Evolutionary conservation across 2,797 vertebrate genomes (phyloP).

Genomic region (Remorina albescens): DNA sequence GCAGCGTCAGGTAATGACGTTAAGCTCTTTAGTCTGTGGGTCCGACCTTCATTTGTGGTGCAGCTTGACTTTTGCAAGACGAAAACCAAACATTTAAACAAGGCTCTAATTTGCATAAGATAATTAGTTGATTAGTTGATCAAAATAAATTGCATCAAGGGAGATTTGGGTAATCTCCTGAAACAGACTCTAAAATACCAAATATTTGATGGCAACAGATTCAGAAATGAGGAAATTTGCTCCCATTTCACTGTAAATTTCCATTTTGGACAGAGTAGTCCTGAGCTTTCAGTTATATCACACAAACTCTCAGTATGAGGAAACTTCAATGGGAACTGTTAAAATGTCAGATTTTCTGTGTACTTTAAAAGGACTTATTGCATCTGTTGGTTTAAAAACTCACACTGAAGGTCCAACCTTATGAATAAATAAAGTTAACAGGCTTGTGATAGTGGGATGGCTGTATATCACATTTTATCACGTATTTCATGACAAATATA

Average conservation of each 20-base stretch:
- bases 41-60: background rate
- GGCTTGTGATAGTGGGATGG: background rate
- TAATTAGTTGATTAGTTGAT: background rate
- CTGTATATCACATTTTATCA: background rate
- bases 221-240: background rate
- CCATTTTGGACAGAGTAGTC: background rate
- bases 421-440: background rate
- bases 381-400: background rate
- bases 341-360: background rate
- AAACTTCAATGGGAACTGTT: background rate
- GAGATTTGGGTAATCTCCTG: background rate
- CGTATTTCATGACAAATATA: background rate
- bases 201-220: background rate
- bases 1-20: conserved; percentile 36
- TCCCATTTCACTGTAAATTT: background rate
- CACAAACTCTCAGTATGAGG: no score
- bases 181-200: background rate
- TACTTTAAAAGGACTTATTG: background rate
- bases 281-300: background rate
- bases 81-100: background rate
- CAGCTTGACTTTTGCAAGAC: background rate
- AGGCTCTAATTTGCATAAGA: background rate
- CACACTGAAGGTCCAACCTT: background rate
- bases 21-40: conserved; percentile 11
- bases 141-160: background rate